Conservation (phyloP, 2,797 vertebrate species). For the Coranthus polyacanthus region DNA sequence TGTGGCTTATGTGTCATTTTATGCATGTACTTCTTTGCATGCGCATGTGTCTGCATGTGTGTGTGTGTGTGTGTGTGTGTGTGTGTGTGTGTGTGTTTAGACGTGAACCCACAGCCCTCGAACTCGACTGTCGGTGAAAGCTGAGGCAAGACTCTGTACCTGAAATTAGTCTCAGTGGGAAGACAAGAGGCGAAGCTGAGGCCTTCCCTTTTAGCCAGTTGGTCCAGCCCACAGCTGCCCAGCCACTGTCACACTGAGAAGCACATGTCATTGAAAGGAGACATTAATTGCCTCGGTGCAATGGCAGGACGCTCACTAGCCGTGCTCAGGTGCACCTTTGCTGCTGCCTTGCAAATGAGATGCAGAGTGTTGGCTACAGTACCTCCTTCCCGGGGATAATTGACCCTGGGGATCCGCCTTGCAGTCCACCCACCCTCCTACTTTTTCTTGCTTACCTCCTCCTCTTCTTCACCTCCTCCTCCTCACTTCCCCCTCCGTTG, state of each 20-base stretch:
- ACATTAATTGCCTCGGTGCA: conserved; percentile 85
- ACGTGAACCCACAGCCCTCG: conserved; percentile 52
- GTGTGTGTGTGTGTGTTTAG: conserved; percentile 21
- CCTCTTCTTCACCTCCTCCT: conserved; percentile 51
- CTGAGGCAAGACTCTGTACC: conserved; percentile 52
- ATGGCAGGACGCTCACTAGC: conserved; percentile 71
- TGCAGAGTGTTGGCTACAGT: conserved; percentile 82
- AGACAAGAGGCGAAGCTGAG: conserved; percentile 58
- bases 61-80: conserved; percentile 18
- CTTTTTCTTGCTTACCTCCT: conserved; percentile 60
- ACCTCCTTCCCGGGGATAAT: conserved; percentile 84
- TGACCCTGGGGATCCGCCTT: conserved; percentile 85
- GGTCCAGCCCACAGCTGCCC: conserved; percentile 70
- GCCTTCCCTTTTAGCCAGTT: conserved; percentile 63
- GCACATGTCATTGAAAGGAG: conserved; percentile 80
- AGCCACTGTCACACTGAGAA: conserved; percentile 81
- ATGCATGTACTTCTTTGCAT: conserved; percentile 10
- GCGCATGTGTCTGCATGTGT: conserved; percentile 19
- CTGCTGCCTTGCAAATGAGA: conserved; percentile 85
- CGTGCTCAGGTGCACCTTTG: conserved; percentile 82
- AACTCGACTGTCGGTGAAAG: conserved; percentile 43
- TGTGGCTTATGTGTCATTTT: conserved; percentile 3
- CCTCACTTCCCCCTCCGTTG: conserved; percentile 48
- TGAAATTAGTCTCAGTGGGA: conserved; percentile 83
- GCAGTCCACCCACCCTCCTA: conserved; percentile 68